These are phyloP conservation scores for Rhodinocichla rosea DNA, from an alignment of 2,113 vertebrate species.

Conservation along the genomic window DNA sequence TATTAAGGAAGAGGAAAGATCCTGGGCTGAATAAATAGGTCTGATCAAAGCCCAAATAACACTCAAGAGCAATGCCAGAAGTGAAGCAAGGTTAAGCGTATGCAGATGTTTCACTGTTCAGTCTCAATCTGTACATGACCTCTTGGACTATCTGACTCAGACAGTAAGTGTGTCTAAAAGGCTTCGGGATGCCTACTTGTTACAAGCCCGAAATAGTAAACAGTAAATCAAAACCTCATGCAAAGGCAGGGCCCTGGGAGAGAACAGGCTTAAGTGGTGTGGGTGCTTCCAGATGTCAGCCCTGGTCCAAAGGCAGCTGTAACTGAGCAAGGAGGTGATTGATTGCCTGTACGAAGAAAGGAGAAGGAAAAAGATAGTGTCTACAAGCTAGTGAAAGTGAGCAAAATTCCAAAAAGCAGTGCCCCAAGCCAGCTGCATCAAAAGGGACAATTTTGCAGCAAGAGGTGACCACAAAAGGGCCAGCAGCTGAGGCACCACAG, in stretches of 20 bases:
- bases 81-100: background rate
- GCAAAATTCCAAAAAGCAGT: background rate
- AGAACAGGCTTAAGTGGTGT: background rate
- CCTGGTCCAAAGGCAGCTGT: background rate
- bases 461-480: background rate
- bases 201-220: slow-evolving; percentile 15
- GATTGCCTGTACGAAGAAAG: background rate
- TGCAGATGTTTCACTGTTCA: slow-evolving; percentile 42
- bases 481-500: background rate
- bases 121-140: slow-evolving; percentile 23
- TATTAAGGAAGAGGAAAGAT: background rate
- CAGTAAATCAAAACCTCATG: slow-evolving; percentile 22
- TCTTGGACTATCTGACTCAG: slow-evolving; percentile 17
- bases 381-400: background rate
- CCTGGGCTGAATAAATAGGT: background rate
- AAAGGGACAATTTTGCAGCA: background rate
- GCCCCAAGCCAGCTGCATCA: background rate
- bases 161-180: slow-evolving; percentile 29
- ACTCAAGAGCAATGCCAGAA: slow-evolving; percentile 25
- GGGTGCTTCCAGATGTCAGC: background rate
- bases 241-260: background rate
- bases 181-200: slow-evolving; percentile 14
- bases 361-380: background rate
- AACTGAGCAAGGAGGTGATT: background rate
- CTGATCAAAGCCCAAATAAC: slow-evolving; percentile 50